Evolutionary conservation across 2,113 vertebrate species (phyloP), one percentile per base, ranked within the genome.

Genomic region (Nerophis ophidion): DNA sequence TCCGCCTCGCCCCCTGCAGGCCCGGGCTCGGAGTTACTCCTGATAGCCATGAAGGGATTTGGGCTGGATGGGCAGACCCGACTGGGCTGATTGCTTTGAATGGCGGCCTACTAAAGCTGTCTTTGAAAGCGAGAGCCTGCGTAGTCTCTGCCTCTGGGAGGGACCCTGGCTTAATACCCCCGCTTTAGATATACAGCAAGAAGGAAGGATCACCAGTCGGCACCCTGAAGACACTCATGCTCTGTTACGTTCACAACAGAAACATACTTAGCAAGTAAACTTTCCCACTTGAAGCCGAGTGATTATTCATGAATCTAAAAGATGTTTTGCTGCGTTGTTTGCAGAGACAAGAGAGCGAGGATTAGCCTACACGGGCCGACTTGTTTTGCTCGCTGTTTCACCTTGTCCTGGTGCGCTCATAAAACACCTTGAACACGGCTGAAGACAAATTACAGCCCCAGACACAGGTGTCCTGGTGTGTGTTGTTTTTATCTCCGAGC

Each of bases 11-110:
- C 89, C 87, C 76, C 56, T 81, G 88, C 89, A 82, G 72, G 68
- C 83, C 83, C 70, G 65, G n/a, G 76, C 80, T 89, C 86, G 79
- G 71, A 84, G 80, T 82, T 80, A 76, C 75, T 65, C 54, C 78
- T 90, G 84, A 90, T 90, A 88, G 77, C 87, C 88, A 80, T 90
- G 87, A 90, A 89, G 70, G 90, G 89, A 90, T 90, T 91, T 87
- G 75, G 80, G 80, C 83, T 84, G 87, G 84, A 89, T 87, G 87
- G 85, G 87, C 76, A 81, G 84, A 85, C 89, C 84, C 75, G 82
- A 86, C 86, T 84, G 70, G 82, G 75, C 75, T 86, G 86, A 90
- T 89, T 82, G 83, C 88, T 88, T 89, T 86, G 85, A 89, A 83
- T 88, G 80, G 84, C 70, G 71, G 40, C 52, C 79, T 80, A 84